phyloP scores from a whole-genome alignment of 2,888 invertebrate genomes.

The Pachliopta kotzebuea region DNA sequence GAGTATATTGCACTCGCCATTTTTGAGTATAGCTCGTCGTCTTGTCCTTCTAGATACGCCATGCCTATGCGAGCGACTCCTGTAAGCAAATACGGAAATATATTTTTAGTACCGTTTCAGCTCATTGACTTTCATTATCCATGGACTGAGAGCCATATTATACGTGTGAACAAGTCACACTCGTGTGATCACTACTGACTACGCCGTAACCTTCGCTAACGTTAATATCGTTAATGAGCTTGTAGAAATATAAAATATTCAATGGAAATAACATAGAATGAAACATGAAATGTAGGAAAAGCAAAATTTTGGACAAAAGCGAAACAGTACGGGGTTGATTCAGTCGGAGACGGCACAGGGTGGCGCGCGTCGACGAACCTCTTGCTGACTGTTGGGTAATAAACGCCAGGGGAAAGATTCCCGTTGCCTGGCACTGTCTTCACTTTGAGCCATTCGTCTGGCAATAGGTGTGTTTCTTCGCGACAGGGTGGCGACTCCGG shows the following conservation, averaged over 20 bases:
- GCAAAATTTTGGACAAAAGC: slow-evolving; percentile 61
- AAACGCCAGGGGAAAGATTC: slow-evolving; percentile 73
- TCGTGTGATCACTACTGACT: slow-evolving; percentile 45
- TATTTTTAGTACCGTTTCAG: slow-evolving; percentile 45
- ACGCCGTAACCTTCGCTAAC: slow-evolving; percentile 59
- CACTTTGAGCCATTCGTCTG: slow-evolving; percentile 75
- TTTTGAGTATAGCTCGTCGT: slow-evolving; percentile 94
- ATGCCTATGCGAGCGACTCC: slow-evolving; percentile 85
- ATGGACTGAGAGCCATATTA: slow-evolving; percentile 40
- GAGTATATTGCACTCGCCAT: slow-evolving; percentile 97
- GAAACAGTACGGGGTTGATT: slow-evolving; percentile 65
- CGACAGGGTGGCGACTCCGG: slow-evolving; percentile 74
- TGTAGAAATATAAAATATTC: slow-evolving; percentile 48
- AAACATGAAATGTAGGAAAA: slow-evolving; percentile 39
- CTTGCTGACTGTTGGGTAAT: slow-evolving; percentile 75
- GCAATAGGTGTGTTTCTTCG: slow-evolving; percentile 73
- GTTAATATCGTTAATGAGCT: slow-evolving; percentile 65
- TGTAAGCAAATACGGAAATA: slow-evolving; percentile 64
- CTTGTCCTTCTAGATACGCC: slow-evolving; percentile 86
- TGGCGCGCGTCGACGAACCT: slow-evolving; percentile 67
- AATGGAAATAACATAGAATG: slow-evolving; percentile 45
- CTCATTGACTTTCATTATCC: slow-evolving; percentile 49
- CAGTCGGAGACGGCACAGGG: slow-evolving; percentile 66
- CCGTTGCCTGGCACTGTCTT: slow-evolving; percentile 67
- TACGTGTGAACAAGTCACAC: slow-evolving; percentile 66